Evolutionary conservation across 2,888 invertebrate genomes (phyloP).

Genomic region (Anthophora plumipes): DNA sequence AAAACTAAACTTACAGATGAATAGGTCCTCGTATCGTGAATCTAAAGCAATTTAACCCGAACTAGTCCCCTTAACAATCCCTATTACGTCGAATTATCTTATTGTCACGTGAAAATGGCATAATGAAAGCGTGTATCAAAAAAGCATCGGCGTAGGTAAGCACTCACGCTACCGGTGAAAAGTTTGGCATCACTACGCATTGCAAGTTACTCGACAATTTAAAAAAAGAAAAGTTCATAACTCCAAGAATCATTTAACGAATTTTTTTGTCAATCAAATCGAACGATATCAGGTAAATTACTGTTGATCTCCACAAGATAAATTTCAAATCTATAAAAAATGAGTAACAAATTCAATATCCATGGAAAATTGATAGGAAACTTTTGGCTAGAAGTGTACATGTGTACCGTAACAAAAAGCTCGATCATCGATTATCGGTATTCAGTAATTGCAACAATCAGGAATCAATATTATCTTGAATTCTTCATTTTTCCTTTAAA

Average conservation of each 20-base stretch:
- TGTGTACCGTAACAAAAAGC: neutral
- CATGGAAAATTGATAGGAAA: no score
- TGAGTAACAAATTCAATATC: no score
- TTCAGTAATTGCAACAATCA: constrained; percentile 14
- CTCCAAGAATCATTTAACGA: no score
- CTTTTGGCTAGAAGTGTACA: no score
- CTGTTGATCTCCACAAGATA: no score
- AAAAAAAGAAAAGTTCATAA: no score
- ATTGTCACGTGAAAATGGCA: constrained; percentile 34
- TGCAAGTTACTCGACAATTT: no score
- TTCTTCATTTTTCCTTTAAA: neutral
- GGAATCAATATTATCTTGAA: neutral
- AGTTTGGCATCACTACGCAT: no score
- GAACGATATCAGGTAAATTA: no score
- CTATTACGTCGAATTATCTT: constrained; percentile 34
- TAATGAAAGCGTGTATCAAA: constrained; percentile 13
- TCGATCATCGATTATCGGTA: constrained; percentile 9
- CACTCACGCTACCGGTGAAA: no score
- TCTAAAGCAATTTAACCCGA: constrained; percentile 32
- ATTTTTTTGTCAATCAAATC: no score
- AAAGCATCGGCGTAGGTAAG: neutral
- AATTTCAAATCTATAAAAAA: no score
- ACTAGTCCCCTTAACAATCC: constrained; percentile 20
- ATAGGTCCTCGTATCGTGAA: constrained; percentile 34
- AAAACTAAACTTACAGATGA: neutral